These are phyloP conservation scores for Euplexia lucipara DNA, from an alignment of 2,888 invertebrate genomes.

Conservation along the genomic window DNA sequence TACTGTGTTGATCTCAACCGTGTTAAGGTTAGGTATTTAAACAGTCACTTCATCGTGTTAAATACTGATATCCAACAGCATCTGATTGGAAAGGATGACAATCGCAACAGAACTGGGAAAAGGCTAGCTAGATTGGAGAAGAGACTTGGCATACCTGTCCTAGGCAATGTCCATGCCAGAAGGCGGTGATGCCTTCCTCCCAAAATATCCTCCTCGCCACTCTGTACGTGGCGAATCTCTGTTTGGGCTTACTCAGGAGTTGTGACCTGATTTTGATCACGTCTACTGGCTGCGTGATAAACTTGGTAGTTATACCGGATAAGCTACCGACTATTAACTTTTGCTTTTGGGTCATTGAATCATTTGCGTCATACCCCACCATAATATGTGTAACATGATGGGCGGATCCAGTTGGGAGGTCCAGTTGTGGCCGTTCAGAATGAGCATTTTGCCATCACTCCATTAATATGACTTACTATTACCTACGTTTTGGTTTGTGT, in stretches of 20 bases:
- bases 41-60: no score
- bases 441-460: neutral
- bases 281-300: constrained; percentile 95
- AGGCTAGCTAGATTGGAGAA: neutral
- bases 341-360: constrained; percentile 74
- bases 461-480: neutral
- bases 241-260: constrained; percentile 92
- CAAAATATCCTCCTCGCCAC: constrained; percentile 92
- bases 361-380: constrained; percentile 81
- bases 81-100: no score
- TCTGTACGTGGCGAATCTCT: constrained; percentile 86
- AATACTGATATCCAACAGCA: no score
- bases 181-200: constrained; percentile 96
- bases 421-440: no score
- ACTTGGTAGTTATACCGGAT: constrained; percentile 78
- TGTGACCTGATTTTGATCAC: constrained; percentile 98
- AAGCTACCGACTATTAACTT: constrained; percentile 81
- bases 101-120: no score
- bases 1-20: no score
- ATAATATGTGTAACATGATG: constrained; percentile 65
- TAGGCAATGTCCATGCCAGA: constrained; percentile 99
- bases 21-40: no score
- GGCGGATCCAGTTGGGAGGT: neutral
- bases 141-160: constrained; percentile 92
- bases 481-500: neutral